phyloP scores from a whole-genome alignment of 2,888 invertebrate genomes.

The Loripinus fragilis region DNA sequence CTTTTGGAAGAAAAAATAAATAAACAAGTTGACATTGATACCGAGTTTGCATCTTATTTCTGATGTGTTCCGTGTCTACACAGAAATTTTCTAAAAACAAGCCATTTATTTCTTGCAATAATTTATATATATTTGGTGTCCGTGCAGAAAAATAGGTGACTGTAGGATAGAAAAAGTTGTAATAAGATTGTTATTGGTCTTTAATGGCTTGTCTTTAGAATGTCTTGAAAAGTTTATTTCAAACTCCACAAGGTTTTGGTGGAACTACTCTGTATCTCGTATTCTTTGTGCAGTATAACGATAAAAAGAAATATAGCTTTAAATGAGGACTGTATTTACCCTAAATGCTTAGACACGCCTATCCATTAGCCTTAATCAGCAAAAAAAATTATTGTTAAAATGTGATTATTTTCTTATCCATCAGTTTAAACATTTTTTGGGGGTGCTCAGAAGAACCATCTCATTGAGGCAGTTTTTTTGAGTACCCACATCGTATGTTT shows the following conservation, averaged over 20 bases:
- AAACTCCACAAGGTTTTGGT: constrained; percentile 59
- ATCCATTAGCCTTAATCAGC: too few relatives aligned
- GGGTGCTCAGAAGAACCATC: too few relatives aligned
- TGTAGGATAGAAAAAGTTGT: background rate
- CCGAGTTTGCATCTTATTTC: constrained; percentile 38
- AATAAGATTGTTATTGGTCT: background rate
- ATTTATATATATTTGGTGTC: background rate
- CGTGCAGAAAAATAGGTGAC: too few relatives aligned
- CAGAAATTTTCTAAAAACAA: constrained; percentile 11
- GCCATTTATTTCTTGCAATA: background rate
- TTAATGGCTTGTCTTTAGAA: constrained; percentile 7
- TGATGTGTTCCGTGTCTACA: constrained; percentile 25
- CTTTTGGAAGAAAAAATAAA: constrained; percentile 28
- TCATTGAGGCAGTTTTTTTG: too few relatives aligned
- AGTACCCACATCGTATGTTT: too few relatives aligned
- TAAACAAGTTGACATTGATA: constrained; percentile 24
- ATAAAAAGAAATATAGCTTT: too few relatives aligned
- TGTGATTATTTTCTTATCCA: too few relatives aligned
- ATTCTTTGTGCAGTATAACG: constrained; percentile 38
- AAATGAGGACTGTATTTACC: too few relatives aligned
- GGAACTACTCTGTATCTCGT: constrained; percentile 54
- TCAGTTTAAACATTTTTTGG: too few relatives aligned
- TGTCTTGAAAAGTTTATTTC: background rate
- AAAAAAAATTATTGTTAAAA: too few relatives aligned
- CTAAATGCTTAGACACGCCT: too few relatives aligned